A percentile compares a stretch with the other conserved stretches of the same genome.
Evolutionary conservation across 2,797 vertebrate genomes (phyloP).

Genomic region (Pangasius larnaudii): DNA sequence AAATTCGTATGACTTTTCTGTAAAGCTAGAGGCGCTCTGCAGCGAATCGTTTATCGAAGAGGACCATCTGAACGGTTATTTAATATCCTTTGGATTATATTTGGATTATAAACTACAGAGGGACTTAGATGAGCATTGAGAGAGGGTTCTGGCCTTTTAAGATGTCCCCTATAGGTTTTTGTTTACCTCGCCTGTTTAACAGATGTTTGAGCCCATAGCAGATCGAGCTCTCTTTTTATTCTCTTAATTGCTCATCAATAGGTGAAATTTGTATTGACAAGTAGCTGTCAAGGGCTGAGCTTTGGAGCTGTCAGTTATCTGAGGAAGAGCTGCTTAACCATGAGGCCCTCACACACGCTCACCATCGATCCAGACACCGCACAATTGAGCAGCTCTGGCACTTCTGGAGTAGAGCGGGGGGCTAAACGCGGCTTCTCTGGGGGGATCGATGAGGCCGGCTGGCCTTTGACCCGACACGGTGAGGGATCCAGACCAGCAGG

Average conservation of each 20-base stretch:
- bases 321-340: constrained; percentile 63
- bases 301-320: constrained; percentile 84
- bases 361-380: constrained; percentile 72
- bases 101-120: constrained; percentile 45
- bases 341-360: constrained; percentile 69
- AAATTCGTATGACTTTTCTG: background rate
- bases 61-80: constrained; percentile 43
- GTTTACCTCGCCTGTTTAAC: constrained; percentile 77
- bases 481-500: constrained; percentile 64
- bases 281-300: constrained; percentile 76
- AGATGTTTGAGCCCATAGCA: constrained; percentile 73
- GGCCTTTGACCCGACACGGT: constrained; percentile 78
- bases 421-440: constrained; percentile 71
- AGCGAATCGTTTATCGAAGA: constrained; percentile 34
- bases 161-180: constrained; percentile 59
- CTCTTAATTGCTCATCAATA: constrained; percentile 84
- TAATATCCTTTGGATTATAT: constrained; percentile 51
- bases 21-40: background rate
- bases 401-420: constrained; percentile 57
- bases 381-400: constrained; percentile 72
- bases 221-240: constrained; percentile 58
- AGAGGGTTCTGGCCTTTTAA: constrained; percentile 60
- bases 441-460: constrained; percentile 73
- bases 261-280: constrained; percentile 83
- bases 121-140: constrained; percentile 34